Conservation (phyloP, 1,140 invertebrate genomes). For the Oreohelix idahoensis region DNA sequence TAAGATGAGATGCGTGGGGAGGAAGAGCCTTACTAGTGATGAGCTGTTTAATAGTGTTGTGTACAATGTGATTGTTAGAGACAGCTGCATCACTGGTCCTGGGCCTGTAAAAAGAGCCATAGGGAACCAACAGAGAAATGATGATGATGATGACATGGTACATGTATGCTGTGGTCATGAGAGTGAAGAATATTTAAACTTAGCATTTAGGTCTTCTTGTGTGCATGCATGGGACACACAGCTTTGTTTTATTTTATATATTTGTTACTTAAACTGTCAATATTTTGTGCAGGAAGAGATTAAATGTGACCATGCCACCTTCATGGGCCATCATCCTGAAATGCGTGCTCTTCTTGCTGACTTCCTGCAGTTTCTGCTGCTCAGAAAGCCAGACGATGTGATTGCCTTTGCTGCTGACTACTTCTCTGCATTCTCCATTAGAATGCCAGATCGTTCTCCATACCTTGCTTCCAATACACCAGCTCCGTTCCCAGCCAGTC, state of each 20-base stretch:
- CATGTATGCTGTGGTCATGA: too few relatives aligned
- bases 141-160: too few relatives aligned
- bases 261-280: not conserved
- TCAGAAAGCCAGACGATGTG: conserved; percentile 72
- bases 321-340: conserved; percentile 72
- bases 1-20: too few relatives aligned
- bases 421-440: conserved; percentile 70
- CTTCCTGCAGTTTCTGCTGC: conserved; percentile 72
- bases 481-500: conserved; percentile 66
- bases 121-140: too few relatives aligned
- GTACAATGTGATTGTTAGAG: too few relatives aligned
- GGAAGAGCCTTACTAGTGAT: too few relatives aligned
- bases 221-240: too few relatives aligned
- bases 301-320: conserved; percentile 68
- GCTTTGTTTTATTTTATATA: not conserved
- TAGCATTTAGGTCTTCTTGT: too few relatives aligned
- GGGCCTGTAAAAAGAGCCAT: too few relatives aligned
- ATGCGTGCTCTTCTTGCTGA: conserved; percentile 70
- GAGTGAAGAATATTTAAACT: too few relatives aligned
- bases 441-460: conserved; percentile 60
- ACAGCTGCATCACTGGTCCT: too few relatives aligned
- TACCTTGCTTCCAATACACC: conserved; percentile 64
- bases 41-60: too few relatives aligned
- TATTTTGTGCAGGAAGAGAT: conserved; percentile 66
- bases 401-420: conserved; percentile 71